phyloP scores from a whole-genome alignment of 2,797 vertebrate genomes.

The Eurystomus glaucurus region DNA sequence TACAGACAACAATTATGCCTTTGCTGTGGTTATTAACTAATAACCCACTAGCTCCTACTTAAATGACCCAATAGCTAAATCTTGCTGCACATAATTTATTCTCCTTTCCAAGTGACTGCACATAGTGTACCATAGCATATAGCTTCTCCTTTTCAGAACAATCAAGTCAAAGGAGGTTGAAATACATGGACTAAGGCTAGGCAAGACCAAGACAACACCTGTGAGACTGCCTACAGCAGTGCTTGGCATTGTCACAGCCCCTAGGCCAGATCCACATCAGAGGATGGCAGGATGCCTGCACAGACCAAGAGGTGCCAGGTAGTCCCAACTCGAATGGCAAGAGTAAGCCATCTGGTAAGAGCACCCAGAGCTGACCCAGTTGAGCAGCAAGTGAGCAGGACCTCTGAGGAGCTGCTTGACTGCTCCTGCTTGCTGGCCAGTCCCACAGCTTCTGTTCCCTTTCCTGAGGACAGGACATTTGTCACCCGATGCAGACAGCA shows the following conservation, averaged over 20 bases:
- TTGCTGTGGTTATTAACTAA: not conserved
- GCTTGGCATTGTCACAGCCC: not conserved
- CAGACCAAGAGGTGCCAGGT: not conserved
- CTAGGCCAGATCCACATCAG: not conserved
- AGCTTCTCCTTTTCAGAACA: not conserved
- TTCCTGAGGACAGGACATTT: not conserved
- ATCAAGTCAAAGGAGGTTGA: not conserved
- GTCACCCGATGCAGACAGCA: not conserved
- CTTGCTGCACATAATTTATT: not conserved
- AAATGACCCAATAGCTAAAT: not conserved
- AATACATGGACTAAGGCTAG: not conserved
- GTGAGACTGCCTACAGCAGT: not conserved
- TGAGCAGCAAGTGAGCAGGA: not conserved
- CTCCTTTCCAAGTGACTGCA: not conserved
- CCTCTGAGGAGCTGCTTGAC: not conserved
- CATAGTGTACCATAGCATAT: not conserved
- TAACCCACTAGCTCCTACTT: not conserved
- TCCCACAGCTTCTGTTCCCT: not conserved
- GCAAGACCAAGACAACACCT: not conserved
- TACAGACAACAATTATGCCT: not conserved
- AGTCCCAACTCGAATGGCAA: not conserved
- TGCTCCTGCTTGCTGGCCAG: fast-evolving
- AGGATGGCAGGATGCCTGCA: fast-evolving
- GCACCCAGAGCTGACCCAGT: not conserved
- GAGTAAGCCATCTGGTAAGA: not conserved